Conservation (phyloP, 2,888 invertebrate genomes). For the Ischnus inquisitorius region DNA sequence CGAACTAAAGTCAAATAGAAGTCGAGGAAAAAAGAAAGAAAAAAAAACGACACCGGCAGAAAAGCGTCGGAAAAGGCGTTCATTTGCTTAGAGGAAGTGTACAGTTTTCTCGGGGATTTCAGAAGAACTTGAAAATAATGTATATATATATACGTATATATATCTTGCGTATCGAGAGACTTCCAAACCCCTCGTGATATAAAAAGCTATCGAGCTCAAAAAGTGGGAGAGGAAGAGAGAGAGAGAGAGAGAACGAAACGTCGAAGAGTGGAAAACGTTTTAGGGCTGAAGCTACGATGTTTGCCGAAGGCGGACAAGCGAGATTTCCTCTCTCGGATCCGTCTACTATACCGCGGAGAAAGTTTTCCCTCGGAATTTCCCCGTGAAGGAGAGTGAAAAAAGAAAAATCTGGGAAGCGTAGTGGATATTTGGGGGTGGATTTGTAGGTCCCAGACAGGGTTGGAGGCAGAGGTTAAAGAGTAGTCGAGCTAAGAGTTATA, state of each 20-base stretch:
- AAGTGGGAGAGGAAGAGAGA: not conserved
- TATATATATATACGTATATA: not conserved
- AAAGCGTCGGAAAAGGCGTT: constrained; percentile 3
- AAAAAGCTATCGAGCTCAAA: constrained; percentile 8
- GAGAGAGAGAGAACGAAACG: constrained; percentile 13
- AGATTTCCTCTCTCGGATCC: constrained; percentile 21
- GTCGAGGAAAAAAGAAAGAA: not conserved
- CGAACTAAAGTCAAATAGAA: constrained; percentile 2
- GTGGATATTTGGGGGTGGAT: constrained; percentile 26
- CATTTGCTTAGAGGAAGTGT: constrained; percentile 5
- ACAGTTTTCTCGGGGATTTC: not conserved
- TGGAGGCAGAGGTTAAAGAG: constrained; percentile 25
- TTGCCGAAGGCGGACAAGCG: constrained; percentile 38
- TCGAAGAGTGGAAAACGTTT: constrained; percentile 47
- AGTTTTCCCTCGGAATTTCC: constrained; percentile 26
- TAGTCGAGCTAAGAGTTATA: constrained; percentile 47
- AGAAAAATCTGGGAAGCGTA: not conserved
- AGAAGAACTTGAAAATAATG: not conserved
- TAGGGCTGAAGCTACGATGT: constrained; percentile 44
- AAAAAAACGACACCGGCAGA: not conserved
- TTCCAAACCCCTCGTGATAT: not conserved
- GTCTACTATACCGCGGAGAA: constrained; percentile 22
- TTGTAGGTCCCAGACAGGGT: constrained; percentile 12
- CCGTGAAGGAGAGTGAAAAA: constrained; percentile 23
- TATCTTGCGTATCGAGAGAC: not conserved